Evolutionary conservation across 2,113 vertebrate genomes (phyloP).

Genomic region (Notiomystis cincta): DNA sequence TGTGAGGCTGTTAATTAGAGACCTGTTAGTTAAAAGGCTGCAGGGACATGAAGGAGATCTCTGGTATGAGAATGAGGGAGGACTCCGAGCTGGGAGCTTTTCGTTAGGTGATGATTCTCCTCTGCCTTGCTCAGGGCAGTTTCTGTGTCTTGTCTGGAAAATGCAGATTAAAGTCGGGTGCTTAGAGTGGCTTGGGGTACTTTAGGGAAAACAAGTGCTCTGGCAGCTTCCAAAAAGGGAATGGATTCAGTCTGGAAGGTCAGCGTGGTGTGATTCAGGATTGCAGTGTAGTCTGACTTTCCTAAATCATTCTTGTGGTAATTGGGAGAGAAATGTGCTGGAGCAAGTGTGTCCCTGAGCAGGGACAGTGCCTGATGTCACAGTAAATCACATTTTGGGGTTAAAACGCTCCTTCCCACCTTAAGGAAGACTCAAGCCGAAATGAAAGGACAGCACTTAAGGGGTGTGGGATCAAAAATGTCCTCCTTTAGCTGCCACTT

Average conservation of each 20-base stretch:
- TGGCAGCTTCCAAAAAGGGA: background rate
- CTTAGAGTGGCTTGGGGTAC: accelerated
- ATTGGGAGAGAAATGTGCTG: background rate
- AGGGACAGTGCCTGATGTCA: background rate
- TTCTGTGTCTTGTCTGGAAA: background rate
- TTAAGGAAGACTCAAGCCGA: background rate
- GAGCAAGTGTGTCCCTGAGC: background rate
- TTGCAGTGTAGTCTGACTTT: background rate
- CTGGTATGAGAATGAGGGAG: background rate
- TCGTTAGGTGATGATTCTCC: accelerated
- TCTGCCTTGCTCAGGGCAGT: background rate
- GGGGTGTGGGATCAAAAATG: background rate
- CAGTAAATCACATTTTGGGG: background rate
- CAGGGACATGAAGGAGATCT: background rate
- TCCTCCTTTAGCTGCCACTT: background rate
- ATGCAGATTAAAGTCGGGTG: accelerated
- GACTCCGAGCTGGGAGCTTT: background rate
- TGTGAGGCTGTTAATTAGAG: background rate
- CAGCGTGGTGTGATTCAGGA: accelerated
- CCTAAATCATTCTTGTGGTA: background rate
- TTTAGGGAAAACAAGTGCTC: background rate
- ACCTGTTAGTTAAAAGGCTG: background rate
- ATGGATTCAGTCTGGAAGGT: background rate
- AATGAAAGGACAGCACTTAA: background rate
- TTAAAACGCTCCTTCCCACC: background rate